A percentile compares a stretch with the other conserved stretches of the same genome.
Evolutionary conservation across 2,113 vertebrate species (phyloP).

Genomic region (Hemichromis elongatus): DNA sequence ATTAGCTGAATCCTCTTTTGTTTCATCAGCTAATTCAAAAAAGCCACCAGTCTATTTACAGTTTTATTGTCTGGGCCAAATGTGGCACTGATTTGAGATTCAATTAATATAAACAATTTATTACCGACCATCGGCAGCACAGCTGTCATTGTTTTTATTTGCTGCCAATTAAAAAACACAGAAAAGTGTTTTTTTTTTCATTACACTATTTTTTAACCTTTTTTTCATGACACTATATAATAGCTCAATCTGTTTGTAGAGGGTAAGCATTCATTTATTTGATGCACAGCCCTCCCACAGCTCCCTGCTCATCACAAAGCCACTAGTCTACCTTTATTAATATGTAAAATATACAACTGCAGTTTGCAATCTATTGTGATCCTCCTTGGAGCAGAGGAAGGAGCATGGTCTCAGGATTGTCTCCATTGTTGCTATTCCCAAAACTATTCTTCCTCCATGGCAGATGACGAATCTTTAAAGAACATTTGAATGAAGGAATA

Average conservation of each 20-base stretch:
- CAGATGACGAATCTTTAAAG: neutral
- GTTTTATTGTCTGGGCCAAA: neutral
- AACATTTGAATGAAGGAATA: neutral
- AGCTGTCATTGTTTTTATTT: neutral
- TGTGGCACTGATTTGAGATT: neutral
- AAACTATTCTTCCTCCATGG: neutral
- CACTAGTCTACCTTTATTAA: neutral
- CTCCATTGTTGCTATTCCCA: neutral
- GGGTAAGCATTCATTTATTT: neutral
- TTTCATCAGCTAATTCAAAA: neutral
- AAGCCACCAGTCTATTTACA: neutral
- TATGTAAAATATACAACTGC: neutral
- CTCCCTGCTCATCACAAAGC: too few relatives aligned
- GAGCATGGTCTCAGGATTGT: neutral
- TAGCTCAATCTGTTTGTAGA: neutral
- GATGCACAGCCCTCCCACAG: neutral
- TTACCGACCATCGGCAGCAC: neutral
- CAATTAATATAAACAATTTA: neutral
- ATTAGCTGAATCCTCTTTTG: neutral
- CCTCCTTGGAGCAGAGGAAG: neutral
- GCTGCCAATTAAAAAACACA: neutral
- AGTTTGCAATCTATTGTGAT: accelerated
- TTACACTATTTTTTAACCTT: neutral
- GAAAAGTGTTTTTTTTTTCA: neutral
- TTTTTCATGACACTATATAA: neutral